Evolutionary conservation across 2,113 vertebrate genomes (phyloP).

Genomic region (Semicossyphus pulcher): DNA sequence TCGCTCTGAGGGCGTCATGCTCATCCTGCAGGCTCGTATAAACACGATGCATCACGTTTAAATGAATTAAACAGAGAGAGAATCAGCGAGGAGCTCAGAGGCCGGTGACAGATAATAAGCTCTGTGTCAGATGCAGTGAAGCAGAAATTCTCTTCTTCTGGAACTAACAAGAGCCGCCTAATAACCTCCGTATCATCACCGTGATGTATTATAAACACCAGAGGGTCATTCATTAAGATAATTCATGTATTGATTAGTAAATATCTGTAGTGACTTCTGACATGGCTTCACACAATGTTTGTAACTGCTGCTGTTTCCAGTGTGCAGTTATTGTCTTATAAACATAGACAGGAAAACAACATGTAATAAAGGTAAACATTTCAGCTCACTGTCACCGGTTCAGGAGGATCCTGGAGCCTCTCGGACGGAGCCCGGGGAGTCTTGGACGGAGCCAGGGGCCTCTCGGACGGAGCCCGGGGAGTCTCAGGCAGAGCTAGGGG

Average conservation of each 20-base stretch:
- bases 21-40: constrained; percentile 27
- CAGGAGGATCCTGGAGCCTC: no score
- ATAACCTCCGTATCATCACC: constrained; percentile 18
- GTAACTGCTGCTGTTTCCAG: no score
- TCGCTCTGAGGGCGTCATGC: background rate
- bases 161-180: constrained; percentile 39
- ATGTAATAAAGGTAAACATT: no score
- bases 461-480: no score
- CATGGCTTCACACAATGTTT: background rate
- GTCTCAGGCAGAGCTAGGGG: no score
- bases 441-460: no score
- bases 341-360: no score
- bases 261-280: constrained; percentile 7
- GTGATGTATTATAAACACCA: constrained; percentile 46
- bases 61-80: constrained; percentile 13
- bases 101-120: constrained; percentile 24
- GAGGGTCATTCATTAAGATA: constrained; percentile 35
- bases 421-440: no score
- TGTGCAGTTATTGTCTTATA: no score
- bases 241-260: constrained; percentile 21
- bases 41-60: constrained; percentile 18
- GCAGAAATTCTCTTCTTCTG: constrained; percentile 39
- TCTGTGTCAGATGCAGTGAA: constrained; percentile 27
- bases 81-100: constrained; percentile 5
- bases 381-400: background rate